These are phyloP conservation scores for Lytechinus pictus DNA, from an alignment of 35 echinoderm and acorn worm species.

Conservation along the genomic window DNA sequence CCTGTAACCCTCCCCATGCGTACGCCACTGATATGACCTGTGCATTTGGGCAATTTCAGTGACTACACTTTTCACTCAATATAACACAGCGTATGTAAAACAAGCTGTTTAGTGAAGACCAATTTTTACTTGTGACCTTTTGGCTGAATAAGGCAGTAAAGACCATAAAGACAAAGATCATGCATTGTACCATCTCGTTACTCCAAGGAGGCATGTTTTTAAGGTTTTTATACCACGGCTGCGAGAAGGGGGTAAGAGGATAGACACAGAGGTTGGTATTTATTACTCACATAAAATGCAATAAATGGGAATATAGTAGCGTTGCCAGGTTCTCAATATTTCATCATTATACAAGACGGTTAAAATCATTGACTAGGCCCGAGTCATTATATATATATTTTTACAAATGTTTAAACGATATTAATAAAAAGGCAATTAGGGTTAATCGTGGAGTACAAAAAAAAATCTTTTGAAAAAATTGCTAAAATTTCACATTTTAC, in stretches of 20 bases:
- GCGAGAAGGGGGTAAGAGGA: conserved; percentile 41
- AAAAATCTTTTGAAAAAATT: no score
- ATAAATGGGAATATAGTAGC: not conserved
- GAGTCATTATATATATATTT: no score
- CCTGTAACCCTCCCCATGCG: not conserved
- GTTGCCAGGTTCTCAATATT: no score
- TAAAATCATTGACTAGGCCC: no score
- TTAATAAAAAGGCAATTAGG: no score
- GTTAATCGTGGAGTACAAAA: no score
- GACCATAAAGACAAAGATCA: conserved; percentile 1
- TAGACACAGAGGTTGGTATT: not conserved
- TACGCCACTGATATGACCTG: not conserved
- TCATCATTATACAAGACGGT: no score
- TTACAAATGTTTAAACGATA: no score
- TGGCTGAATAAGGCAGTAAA: not conserved
- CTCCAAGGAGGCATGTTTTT: conserved; percentile 94
- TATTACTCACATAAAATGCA: not conserved
- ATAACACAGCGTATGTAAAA: not conserved
- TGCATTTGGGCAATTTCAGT: not conserved
- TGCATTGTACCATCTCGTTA: conserved; percentile 88
- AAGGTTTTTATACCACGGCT: conserved; percentile 92
- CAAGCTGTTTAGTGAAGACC: not conserved
- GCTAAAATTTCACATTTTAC: no score
- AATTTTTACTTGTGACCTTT: not conserved
- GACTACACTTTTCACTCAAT: not conserved